These are phyloP conservation scores for Thrips palmi DNA, from an alignment of 1,140 invertebrate genomes.

Conservation along the genomic window DNA sequence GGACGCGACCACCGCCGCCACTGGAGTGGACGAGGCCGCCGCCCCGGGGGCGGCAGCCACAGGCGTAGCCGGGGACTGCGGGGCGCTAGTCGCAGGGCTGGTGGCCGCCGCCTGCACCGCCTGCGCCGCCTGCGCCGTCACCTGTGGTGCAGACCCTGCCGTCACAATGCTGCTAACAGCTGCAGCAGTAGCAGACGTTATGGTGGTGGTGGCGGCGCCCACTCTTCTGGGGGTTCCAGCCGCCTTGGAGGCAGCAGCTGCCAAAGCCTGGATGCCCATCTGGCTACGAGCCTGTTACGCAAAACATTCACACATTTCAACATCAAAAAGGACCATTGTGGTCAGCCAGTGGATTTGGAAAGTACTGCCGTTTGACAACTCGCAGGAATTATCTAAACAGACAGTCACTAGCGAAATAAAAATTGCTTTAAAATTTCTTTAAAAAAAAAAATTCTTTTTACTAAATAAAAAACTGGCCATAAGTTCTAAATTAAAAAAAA, in stretches of 20 bases:
- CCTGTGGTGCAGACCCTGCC: constrained; percentile 9
- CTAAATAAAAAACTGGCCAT: no score
- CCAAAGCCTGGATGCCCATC: constrained; percentile 48
- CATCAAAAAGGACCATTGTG: no score
- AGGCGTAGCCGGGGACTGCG: constrained; percentile 6
- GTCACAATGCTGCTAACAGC: constrained; percentile 23
- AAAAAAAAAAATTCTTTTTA: no score
- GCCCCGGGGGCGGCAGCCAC: constrained; percentile 5
- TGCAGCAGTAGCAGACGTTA: constrained; percentile 6
- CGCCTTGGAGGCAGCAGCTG: constrained; percentile 62
- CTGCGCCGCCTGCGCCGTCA: constrained; percentile 12
- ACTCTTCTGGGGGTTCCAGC: no score
- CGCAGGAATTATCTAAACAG: constrained; percentile 10
- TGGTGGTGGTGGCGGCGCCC: no score
- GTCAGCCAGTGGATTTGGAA: no score
- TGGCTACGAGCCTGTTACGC: constrained; percentile 14
- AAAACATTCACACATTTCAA: not conserved
- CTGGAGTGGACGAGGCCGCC: no score
- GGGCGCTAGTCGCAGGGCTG: no score
- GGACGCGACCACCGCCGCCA: no score
- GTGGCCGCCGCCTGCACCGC: no score
- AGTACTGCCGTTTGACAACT: constrained; percentile 8
- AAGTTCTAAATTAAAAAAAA: no score
- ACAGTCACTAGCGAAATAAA: constrained; percentile 1
- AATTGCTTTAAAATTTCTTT: constrained; percentile 2